Evolutionary conservation across 37 sponge, comb jelly and placozoan species (phyloP), one percentile per base, ranked within the genome.

Genomic region (Aplysina aerophoba): DNA sequence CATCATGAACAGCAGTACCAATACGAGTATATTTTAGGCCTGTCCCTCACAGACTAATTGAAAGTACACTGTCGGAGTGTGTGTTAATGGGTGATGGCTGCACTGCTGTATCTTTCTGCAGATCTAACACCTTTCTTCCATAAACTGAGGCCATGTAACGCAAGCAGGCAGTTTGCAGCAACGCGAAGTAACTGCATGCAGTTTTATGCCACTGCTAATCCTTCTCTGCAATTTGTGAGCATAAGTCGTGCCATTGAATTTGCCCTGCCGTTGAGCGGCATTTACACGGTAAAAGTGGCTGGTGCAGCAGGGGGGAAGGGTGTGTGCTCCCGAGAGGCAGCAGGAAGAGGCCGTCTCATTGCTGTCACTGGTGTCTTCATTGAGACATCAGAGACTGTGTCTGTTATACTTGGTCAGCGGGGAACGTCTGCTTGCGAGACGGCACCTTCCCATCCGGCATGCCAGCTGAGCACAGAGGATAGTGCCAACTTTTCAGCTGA

Each of bases 281-380:
- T 30, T 0, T 91, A 91, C 81, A 91, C 79, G 73, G 38, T 91
- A 0, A 91, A 84, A 24, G 79, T 91, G 25, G 91, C 87, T 27
- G 91, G 91, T 4, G 91, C 91, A 28, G 19, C 81, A 0, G 91
- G 91, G 35, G 91, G 91, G 38, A 37, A 64, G 6, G 91, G 91
- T 0, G 15, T 91, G 55, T 91, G 91, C 34, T 83, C 55, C 25
- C 53, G 50, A 15, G 17, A 27, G 28, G 50, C 34, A 30, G 37
- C 28, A 19, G 87, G 87, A 1, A 38, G 16, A 6, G 91, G 91
- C 24, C 30, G 37, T 15, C 37, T 87, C 31, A 33, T 71, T 35
- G 78, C 30, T 54, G 67, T 21, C 1, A 31, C 33, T 31, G 71
- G 71, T 69, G 19, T 69, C 34, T 35, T 30, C 19, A 17, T 91